A percentile compares a stretch with the other conserved stretches of the same genome.
Evolutionary conservation across 1,140 invertebrate genomes (phyloP).

Genomic region (Limonius californicus): DNA sequence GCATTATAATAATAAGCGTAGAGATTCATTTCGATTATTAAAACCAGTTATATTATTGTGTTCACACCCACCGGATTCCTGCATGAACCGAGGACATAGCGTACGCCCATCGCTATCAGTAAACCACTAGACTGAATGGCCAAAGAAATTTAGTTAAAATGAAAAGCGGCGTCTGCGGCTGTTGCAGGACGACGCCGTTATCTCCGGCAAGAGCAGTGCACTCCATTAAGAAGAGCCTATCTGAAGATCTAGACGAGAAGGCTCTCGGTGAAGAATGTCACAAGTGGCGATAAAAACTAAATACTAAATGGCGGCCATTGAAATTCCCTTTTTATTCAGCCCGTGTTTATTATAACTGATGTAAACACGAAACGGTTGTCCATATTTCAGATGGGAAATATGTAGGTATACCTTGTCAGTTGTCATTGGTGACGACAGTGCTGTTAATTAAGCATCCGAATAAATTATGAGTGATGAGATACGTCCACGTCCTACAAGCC

Average conservation of each 20-base stretch:
- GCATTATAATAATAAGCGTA: constrained; percentile 32
- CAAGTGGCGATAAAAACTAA: neutral
- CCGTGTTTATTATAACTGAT: neutral
- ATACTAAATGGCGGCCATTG: neutral
- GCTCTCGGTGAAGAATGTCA: no score
- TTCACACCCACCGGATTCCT: constrained; percentile 35
- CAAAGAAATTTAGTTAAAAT: constrained; percentile 15
- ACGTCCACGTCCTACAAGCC: no score
- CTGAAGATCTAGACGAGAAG: no score
- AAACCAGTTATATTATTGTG: constrained; percentile 38
- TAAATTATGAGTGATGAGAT: neutral
- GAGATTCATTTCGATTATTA: constrained; percentile 38
- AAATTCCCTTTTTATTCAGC: neutral
- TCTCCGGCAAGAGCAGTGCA: neutral
- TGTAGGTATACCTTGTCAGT: neutral
- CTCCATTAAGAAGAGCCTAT: constrained; percentile 4
- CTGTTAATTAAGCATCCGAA: neutral
- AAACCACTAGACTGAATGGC: constrained; percentile 1
- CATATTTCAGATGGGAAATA: neutral
- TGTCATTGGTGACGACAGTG: neutral
- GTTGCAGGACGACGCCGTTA: neutral
- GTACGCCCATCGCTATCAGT: constrained; percentile 20
- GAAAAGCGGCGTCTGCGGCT: no score
- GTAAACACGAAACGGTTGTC: neutral
- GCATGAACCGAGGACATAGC: constrained; percentile 25